phyloP scores from a whole-genome alignment of 2,888 invertebrate genomes.

The Platerodrilus igneus region DNA sequence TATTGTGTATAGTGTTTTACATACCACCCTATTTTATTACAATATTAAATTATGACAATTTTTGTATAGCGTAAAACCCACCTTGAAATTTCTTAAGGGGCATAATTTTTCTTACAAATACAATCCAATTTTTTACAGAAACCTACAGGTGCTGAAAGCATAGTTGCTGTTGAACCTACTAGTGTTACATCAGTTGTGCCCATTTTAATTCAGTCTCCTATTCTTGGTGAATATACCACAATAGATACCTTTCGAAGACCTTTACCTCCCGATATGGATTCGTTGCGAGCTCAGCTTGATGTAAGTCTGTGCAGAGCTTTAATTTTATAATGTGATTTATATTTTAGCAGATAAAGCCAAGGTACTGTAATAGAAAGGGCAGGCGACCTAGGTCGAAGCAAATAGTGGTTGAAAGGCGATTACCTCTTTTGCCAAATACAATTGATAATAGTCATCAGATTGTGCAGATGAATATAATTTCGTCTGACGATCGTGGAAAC shows the following conservation, averaged over 20 bases:
- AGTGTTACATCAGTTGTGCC: constrained; percentile 11
- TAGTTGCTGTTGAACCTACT: background rate
- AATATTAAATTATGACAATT: too few relatives aligned
- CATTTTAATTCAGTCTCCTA: constrained; percentile 19
- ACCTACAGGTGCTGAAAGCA: constrained; percentile 1
- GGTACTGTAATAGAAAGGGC: constrained; percentile 47
- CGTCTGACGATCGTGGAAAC: constrained; percentile 32
- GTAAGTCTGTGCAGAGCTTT: constrained; percentile 37
- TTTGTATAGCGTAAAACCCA: too few relatives aligned
- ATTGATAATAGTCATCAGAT: constrained; percentile 48
- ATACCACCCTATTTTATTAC: too few relatives aligned
- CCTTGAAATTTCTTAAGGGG: too few relatives aligned
- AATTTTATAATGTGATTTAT: constrained; percentile 2
- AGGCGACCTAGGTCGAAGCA: constrained; percentile 51
- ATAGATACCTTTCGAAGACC: constrained; percentile 32
- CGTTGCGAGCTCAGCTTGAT: constrained; percentile 50
- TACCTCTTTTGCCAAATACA: constrained; percentile 62
- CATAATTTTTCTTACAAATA: too few relatives aligned
- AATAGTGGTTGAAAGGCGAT: constrained; percentile 70
- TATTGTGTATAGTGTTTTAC: too few relatives aligned
- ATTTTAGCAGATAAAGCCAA: constrained; percentile 41
- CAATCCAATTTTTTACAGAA: constrained; percentile 5
- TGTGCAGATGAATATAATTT: constrained; percentile 47
- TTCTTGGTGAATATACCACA: constrained; percentile 25
- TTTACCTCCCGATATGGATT: constrained; percentile 35